Conservation (phyloP, 2,113 vertebrate genomes). For the Rhodinocichla rosea region DNA sequence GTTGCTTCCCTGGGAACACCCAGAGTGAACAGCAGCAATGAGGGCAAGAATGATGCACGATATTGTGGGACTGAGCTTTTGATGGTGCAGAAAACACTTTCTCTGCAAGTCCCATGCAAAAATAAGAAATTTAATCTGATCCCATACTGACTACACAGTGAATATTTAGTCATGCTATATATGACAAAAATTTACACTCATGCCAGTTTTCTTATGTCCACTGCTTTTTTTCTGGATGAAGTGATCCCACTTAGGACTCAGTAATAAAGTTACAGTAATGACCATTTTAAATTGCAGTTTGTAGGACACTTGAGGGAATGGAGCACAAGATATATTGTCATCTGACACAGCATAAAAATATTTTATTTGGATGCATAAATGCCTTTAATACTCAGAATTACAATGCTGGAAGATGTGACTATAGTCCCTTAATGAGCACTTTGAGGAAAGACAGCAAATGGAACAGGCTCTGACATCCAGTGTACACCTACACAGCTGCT, state of each 20-base stretch:
- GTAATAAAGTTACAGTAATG: neutral
- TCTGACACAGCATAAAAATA: neutral
- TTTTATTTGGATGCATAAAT: neutral
- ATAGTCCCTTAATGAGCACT: neutral
- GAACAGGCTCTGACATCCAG: neutral
- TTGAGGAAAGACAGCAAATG: neutral
- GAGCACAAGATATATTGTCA: neutral
- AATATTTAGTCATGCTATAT: neutral
- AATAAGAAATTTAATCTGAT: neutral
- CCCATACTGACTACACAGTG: fast-evolving
- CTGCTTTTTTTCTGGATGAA: neutral
- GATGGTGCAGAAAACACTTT: neutral
- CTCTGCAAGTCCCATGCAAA: neutral
- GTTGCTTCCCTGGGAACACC: neutral
- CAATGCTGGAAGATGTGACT: neutral
- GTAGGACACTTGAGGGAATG: neutral
- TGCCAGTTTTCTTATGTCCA: neutral
- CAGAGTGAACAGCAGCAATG: neutral
- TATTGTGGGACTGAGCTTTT: neutral
- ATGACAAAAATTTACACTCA: neutral
- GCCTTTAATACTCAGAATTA: neutral
- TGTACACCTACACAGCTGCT: neutral
- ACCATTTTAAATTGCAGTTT: neutral
- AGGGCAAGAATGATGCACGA: fast-evolving
- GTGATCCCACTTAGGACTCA: neutral